A percentile compares a stretch with the other conserved stretches of the same genome.
phyloP scores from a whole-genome alignment of 2,797 vertebrate genomes.

The Spea hammondii region DNA sequence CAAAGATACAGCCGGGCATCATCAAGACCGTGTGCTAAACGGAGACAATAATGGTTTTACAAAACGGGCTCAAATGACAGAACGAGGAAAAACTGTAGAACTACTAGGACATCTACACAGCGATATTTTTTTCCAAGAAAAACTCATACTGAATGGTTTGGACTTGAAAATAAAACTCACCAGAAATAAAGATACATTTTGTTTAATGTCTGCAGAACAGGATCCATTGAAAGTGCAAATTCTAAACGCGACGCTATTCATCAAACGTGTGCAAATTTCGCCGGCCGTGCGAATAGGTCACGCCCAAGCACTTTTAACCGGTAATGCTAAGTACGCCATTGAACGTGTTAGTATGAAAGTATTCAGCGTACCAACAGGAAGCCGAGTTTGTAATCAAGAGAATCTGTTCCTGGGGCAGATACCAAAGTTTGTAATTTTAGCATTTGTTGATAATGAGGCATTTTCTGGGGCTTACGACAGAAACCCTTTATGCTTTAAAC shows the following conservation, averaged over 20 bases:
- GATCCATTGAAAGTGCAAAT: too few relatives aligned
- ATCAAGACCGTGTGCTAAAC: too few relatives aligned
- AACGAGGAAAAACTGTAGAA: background rate
- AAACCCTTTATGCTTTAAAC: slow-evolving; percentile 1
- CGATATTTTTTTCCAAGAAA: slow-evolving; percentile 2
- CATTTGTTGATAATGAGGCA: background rate
- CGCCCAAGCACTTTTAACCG: background rate
- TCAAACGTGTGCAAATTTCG: background rate
- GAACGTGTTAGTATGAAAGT: background rate
- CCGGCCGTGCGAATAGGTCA: background rate
- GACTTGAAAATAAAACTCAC: slow-evolving; percentile 8
- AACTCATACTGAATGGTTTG: slow-evolving; percentile 5
- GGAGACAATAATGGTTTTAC: too few relatives aligned
- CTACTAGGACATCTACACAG: background rate
- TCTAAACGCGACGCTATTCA: background rate
- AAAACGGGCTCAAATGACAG: background rate
- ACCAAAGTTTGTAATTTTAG: background rate
- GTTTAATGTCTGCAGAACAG: too few relatives aligned
- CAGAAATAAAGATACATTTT: too few relatives aligned
- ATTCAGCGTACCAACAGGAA: background rate
- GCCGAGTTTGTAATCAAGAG: background rate
- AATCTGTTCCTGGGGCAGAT: slow-evolving; percentile 14
- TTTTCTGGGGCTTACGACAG: background rate
- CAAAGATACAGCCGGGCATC: too few relatives aligned
- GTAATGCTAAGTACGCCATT: background rate